Evolutionary conservation across 2,797 vertebrate genomes (phyloP).

Genomic region (Bradypus variegatus): DNA sequence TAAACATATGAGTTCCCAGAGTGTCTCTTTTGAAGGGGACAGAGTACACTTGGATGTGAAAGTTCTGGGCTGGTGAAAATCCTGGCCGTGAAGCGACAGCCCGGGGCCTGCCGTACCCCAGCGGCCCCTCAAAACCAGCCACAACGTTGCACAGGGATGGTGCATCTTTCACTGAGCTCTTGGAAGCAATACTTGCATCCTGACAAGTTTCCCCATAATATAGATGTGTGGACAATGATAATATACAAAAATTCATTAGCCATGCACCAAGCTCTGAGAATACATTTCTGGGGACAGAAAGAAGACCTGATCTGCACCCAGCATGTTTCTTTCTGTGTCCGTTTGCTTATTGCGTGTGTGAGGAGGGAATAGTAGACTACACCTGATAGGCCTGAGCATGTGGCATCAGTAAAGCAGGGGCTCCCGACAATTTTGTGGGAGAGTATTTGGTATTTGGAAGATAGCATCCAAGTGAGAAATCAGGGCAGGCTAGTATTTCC

Average conservation of each 20-base stretch:
- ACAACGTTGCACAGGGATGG: neutral
- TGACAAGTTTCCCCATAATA: neutral
- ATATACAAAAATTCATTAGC: slow-evolving; percentile 40
- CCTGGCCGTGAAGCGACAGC: neutral
- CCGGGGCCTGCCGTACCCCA: neutral
- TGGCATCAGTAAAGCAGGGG: neutral
- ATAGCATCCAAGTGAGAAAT: neutral
- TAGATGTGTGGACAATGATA: neutral
- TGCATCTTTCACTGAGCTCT: neutral
- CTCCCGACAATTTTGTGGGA: neutral
- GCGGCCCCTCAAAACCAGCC: neutral
- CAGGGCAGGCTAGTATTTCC: neutral
- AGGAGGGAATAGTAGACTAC: neutral
- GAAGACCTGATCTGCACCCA: neutral
- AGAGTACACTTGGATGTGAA: neutral
- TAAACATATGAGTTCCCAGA: neutral
- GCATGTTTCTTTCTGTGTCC: slow-evolving; percentile 4
- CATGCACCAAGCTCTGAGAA: slow-evolving; percentile 27
- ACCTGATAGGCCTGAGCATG: neutral
- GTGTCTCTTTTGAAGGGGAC: neutral
- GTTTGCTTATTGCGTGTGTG: neutral
- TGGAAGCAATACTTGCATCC: neutral
- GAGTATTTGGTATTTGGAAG: neutral
- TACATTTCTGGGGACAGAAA: slow-evolving; percentile 28
- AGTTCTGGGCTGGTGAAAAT: neutral